Evolutionary conservation across 2,888 invertebrate genomes (phyloP), one percentile per base, ranked within the genome.

Genomic region (Thera obeliscata): DNA sequence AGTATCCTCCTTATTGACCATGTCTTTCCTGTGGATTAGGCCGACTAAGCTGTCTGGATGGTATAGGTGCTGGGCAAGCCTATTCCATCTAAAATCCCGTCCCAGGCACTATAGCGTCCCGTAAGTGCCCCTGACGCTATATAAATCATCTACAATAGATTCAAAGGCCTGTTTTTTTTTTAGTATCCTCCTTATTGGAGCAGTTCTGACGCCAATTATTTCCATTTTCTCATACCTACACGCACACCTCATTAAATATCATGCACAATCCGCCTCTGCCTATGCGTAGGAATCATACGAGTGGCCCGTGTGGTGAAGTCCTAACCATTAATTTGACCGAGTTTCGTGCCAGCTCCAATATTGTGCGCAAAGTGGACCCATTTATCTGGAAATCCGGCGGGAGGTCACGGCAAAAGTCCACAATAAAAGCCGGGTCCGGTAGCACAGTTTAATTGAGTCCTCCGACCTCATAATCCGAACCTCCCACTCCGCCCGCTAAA

Each of bases 401-500:
- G 88, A 90, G 90, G 90, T 91, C 88, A 90, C 85, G 81, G 87
- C 86, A 85, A 89, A 89, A 90, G 90, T 91, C 87, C 90, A 90
- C 90, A 90, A 89, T 90, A 89, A 91, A 90, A 89, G 86, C 88
- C 81, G 89, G 90, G 87, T 87, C 89, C 90, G 87, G 91, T 87
- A 90, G 90, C 90, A 86, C 89, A 85, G 86, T 92, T 93, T 93
- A 93, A 93, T 93, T 92, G 92, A 93, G 90, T 93, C 90, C 90
- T 90, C 87, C 90, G 89, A 92, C 92, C 92, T 92, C 91, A 92
- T 92, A 92, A 92, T 90, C 90, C 89, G 84, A 74, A 78, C 85
- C 85, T 83, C 86, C 83, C 87, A 85, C 85, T 83, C 88, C 87
- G 79, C 88, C 89, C 89, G 87, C 89, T 89, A 88, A 90, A 90